Percentiles rank a stretch among this genome's conserved stretches.
Evolutionary conservation across 2,797 vertebrate species (phyloP).

Genomic region (Anabas testudineus): DNA sequence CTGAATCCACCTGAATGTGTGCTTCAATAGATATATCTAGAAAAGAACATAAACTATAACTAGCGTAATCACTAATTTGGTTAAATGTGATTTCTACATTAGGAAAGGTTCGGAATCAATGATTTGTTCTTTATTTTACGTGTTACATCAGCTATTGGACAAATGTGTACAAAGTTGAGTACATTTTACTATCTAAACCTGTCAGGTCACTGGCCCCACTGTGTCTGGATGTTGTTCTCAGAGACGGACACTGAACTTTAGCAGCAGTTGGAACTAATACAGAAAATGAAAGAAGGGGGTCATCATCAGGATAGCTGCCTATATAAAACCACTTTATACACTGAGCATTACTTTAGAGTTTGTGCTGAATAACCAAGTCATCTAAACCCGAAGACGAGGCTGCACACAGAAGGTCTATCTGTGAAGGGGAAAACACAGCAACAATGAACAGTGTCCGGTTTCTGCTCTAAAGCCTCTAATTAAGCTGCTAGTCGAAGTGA

Average conservation of each 20-base stretch:
- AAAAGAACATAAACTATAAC: no score
- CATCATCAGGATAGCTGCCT: neutral
- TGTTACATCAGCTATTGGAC: no score
- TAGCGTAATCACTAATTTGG: no score
- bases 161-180: constrained; percentile 2
- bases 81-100: no score
- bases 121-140: no score
- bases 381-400: neutral
- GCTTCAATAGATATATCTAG: no score
- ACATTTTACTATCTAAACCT: constrained; percentile 8
- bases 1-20: no score
- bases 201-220: constrained; percentile 24
- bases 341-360: no score
- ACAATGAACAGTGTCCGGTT: constrained; percentile 19
- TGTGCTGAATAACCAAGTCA: no score
- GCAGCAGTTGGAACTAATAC: constrained; percentile 15
- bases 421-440: neutral
- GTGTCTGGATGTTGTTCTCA: constrained; percentile 18
- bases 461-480: constrained; percentile 45
- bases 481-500: constrained; percentile 52
- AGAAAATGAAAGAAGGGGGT: no score
- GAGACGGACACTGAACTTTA: constrained; percentile 28
- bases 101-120: no score
- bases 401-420: neutral
- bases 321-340: no score